A percentile compares a stretch with the other conserved stretches of the same genome.
These are phyloP conservation scores for Otolemur crassicaudatus DNA, from an alignment of 2,797 vertebrate genomes.

Conservation along the genomic window DNA sequence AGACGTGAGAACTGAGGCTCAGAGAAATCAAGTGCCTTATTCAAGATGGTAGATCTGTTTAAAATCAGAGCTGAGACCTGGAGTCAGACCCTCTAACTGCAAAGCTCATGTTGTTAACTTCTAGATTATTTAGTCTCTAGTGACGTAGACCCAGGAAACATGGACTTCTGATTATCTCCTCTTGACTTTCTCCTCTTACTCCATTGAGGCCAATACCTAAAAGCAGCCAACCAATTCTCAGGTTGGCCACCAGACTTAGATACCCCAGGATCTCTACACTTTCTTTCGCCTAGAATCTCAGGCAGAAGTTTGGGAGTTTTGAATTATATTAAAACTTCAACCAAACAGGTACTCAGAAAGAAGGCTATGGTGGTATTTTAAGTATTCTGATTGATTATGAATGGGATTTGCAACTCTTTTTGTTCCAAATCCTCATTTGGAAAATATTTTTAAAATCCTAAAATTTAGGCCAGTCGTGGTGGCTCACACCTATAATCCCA, in stretches of 20 bases:
- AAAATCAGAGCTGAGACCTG: slow-evolving; percentile 22
- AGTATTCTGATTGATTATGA: neutral
- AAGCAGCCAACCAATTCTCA: neutral
- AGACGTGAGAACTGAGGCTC: neutral
- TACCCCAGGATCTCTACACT: neutral
- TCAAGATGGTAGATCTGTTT: neutral
- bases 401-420: neutral
- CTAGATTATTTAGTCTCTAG: neutral
- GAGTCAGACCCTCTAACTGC: neutral
- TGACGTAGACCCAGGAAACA: neutral
- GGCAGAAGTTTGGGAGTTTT: neutral
- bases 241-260: neutral
- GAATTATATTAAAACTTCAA: slow-evolving; percentile 23
- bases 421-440: neutral
- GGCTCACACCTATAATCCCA: too few species aligned
- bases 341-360: neutral
- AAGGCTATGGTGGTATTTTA: neutral
- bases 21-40: neutral
- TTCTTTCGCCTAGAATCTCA: neutral
- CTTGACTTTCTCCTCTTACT: neutral
- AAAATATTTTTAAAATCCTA: neutral
- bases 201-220: neutral
- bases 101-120: neutral
- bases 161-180: neutral
- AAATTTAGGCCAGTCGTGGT: neutral